These are phyloP conservation scores for Pristionchus pacificus DNA, from an alignment of 1,140 invertebrate genomes.

Conservation along the genomic window DNA sequence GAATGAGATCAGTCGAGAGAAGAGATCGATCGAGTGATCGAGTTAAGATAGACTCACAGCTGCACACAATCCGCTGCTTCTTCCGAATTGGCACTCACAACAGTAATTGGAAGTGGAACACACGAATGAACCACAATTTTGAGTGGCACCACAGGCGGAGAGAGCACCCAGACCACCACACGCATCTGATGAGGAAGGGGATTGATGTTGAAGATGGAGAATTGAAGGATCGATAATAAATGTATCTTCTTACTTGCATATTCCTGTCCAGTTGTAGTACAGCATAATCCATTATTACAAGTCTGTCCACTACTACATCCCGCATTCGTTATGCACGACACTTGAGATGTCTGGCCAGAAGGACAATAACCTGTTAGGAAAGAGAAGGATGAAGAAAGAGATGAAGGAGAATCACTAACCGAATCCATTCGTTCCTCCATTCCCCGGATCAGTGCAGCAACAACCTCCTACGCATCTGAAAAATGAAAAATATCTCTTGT, in stretches of 20 bases:
- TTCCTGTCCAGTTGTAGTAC: slow-evolving; percentile 17
- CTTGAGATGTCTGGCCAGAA: slow-evolving; percentile 19
- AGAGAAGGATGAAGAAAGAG: too few relatives aligned
- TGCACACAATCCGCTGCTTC: slow-evolving; percentile 9
- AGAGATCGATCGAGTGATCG: not conserved
- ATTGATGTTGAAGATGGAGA: too few relatives aligned
- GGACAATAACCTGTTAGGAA: slow-evolving; percentile 17
- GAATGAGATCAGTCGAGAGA: not conserved
- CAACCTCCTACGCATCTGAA: too few relatives aligned
- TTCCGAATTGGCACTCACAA: slow-evolving; percentile 18
- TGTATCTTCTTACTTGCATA: too few relatives aligned
- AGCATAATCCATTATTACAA: slow-evolving; percentile 29
- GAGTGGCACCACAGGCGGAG: not conserved
- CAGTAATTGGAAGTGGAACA: slow-evolving; percentile 18
- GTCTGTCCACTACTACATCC: slow-evolving; percentile 20
- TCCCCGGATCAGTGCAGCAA: too few relatives aligned
- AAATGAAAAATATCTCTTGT: too few relatives aligned
- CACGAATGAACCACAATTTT: slow-evolving; percentile 2
- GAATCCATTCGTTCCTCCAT: too few relatives aligned
- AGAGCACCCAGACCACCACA: slow-evolving; percentile 16
- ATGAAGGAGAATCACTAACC: too few relatives aligned
- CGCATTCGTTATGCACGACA: slow-evolving; percentile 17
- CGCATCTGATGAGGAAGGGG: not conserved
- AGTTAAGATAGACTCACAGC: not conserved
- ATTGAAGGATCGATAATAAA: too few relatives aligned